A percentile compares a stretch with the other conserved stretches of the same genome.
Evolutionary conservation across 2,113 vertebrate species (phyloP).

Genomic region (Danio rerio): DNA sequence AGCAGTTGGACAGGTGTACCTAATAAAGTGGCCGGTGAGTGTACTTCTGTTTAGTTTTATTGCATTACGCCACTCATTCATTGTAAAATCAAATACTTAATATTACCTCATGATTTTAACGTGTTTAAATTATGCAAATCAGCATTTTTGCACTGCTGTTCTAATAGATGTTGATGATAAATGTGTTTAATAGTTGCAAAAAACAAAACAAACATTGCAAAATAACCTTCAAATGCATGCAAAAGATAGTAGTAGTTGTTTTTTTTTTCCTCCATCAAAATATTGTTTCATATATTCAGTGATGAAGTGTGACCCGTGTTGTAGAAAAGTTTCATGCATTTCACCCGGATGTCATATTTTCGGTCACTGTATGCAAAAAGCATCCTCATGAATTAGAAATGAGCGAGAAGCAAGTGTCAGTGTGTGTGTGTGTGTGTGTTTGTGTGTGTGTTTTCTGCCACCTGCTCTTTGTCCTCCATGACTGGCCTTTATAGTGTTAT

Average conservation of each 20-base stretch:
- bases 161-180: background rate
- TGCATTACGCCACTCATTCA: no score
- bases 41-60: no score
- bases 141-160: background rate
- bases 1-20: no score
- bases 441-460: slow-evolving; percentile 22
- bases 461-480: slow-evolving; percentile 38
- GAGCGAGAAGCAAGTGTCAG: slow-evolving; percentile 30
- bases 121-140: background rate
- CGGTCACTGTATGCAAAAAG: slow-evolving; percentile 1
- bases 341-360: slow-evolving; percentile 5
- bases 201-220: background rate
- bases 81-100: no score
- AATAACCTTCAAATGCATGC: background rate
- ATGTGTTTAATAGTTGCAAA: background rate
- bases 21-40: no score
- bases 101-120: no score
- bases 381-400: slow-evolving; percentile 31
- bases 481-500: slow-evolving; percentile 22
- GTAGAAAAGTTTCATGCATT: background rate
- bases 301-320: background rate
- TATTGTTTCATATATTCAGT: background rate
- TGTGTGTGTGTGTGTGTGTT: background rate
- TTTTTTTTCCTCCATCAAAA: no score
- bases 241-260: no score